phyloP scores from a whole-genome alignment of 37 sponge, comb jelly and placozoan genomes.

The Axinella damicornis region DNA sequence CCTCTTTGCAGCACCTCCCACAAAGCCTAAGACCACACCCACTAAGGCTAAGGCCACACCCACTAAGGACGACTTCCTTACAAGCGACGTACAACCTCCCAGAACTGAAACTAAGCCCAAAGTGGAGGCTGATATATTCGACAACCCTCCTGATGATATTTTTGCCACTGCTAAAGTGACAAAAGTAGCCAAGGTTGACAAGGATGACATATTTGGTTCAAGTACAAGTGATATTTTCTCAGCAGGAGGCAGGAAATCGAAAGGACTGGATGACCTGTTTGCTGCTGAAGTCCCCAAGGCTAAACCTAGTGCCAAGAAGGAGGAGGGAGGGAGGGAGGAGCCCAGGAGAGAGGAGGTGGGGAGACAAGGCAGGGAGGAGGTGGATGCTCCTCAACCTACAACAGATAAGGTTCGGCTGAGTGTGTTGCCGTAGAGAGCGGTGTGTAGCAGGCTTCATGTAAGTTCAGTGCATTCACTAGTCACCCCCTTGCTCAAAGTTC shows the following conservation, averaged over 20 bases:
- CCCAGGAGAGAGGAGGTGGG: no score
- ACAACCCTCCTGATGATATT: constrained; percentile 42
- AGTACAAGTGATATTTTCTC: no score
- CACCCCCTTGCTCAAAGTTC: no score
- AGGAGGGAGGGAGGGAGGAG: no score
- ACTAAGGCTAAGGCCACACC: constrained; percentile 11
- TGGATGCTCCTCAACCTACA: background rate
- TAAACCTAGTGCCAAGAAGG: constrained; percentile 1
- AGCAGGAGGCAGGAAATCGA: no score
- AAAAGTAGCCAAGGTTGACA: no score
- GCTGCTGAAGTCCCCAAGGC: background rate
- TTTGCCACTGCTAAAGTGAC: constrained; percentile 14
- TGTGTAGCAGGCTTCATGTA: no score
- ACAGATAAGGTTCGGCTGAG: no score
- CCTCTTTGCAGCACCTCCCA: constrained; percentile 1
- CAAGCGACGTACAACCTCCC: background rate
- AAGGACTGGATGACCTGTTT: constrained; percentile 25
- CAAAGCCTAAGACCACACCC: constrained; percentile 6
- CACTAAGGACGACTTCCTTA: constrained; percentile 7
- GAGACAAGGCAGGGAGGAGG: background rate
- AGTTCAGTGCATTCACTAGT: no score
- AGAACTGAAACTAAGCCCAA: constrained; percentile 9
- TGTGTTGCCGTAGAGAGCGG: no score
- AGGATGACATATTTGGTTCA: no score
- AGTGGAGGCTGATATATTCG: constrained; percentile 18